Conservation (phyloP, 2,797 vertebrate genomes). For the Oreonectes daqikongensis region DNA sequence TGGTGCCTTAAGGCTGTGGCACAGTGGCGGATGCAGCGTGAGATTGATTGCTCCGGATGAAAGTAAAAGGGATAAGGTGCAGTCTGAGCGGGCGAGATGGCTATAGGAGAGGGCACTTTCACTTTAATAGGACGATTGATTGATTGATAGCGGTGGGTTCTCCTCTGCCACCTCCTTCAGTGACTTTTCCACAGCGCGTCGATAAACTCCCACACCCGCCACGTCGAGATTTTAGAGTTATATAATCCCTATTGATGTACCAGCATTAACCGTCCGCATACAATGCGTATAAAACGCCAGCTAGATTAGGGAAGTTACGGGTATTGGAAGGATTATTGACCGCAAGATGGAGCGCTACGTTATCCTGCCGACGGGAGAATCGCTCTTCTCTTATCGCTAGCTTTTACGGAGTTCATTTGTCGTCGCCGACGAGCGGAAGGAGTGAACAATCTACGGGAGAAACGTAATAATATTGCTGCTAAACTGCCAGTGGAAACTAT, state of each 20-base stretch:
- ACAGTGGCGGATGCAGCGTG: constrained; percentile 41
- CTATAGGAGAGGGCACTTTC: constrained; percentile 45
- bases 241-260: constrained; percentile 54
- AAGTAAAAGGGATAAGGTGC: constrained; percentile 40
- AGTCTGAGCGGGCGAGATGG: constrained; percentile 22
- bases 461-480: constrained; percentile 3
- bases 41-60: constrained; percentile 48
- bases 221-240: constrained; percentile 36
- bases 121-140: constrained; percentile 52
- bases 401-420: constrained; percentile 26
- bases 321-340: constrained; percentile 46
- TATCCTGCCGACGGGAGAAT: constrained; percentile 2
- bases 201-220: constrained; percentile 39
- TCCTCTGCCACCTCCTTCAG: constrained; percentile 46
- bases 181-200: constrained; percentile 40
- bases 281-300: constrained; percentile 26
- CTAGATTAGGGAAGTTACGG: constrained; percentile 49
- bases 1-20: constrained; percentile 38
- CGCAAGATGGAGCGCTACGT: constrained; percentile 4
- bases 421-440: neutral
- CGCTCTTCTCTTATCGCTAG: constrained; percentile 29
- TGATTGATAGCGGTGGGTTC: constrained; percentile 44
- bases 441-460: neutral
- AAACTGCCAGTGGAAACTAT: constrained; percentile 24
- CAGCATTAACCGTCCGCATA: constrained; percentile 45